These are phyloP conservation scores for Actenoides lindsayi DNA, from an alignment of 2,113 vertebrate species.

Conservation along the genomic window DNA sequence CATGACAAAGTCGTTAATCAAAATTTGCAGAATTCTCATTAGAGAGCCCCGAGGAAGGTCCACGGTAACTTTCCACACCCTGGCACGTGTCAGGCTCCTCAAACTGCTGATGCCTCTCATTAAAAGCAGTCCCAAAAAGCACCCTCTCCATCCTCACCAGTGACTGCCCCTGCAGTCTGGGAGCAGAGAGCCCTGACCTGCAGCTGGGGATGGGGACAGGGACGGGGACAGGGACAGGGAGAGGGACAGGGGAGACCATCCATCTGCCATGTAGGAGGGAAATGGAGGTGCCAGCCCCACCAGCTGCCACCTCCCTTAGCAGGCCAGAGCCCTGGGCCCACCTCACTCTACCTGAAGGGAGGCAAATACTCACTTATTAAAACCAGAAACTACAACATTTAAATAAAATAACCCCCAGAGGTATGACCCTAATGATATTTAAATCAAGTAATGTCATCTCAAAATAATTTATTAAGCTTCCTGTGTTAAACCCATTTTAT, in stretches of 20 bases:
- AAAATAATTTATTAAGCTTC: slow-evolving; percentile 14
- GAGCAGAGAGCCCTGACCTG: background rate
- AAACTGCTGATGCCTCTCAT: background rate
- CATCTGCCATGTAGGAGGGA: background rate
- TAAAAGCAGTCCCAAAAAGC: background rate
- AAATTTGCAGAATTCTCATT: background rate
- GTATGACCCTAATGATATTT: background rate
- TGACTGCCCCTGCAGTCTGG: fast-evolving
- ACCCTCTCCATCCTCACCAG: background rate
- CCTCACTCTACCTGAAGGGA: background rate
- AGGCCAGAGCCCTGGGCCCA: no score
- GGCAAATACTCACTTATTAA: background rate
- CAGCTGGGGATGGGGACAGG: background rate
- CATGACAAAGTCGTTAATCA: background rate
- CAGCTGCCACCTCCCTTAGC: background rate
- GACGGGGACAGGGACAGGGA: no score
- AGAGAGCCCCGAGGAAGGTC: background rate
- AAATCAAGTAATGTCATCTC: background rate
- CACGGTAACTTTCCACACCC: background rate
- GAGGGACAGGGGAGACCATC: background rate
- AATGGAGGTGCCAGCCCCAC: background rate
- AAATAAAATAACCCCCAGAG: slow-evolving; percentile 7
- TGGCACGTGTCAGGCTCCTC: fast-evolving
- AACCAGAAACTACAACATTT: background rate
- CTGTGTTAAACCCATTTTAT: background rate